A percentile compares a stretch with the other conserved stretches of the same genome.
phyloP scores from a whole-genome alignment of 2,113 vertebrate species.

The Corythornis madagascariensis region DNA sequence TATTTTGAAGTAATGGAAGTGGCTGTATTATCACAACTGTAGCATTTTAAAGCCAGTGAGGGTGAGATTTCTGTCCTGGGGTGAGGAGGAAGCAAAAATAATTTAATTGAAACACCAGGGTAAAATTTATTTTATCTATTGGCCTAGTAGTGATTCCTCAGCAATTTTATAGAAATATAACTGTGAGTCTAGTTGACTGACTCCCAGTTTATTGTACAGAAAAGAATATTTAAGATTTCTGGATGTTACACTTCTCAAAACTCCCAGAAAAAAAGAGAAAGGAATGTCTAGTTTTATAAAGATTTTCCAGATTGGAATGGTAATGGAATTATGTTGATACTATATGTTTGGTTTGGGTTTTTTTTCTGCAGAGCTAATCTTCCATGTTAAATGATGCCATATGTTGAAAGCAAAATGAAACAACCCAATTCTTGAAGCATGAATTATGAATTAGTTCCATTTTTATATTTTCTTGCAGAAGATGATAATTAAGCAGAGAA shows the following conservation, averaged over 20 bases:
- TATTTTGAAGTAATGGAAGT: too few relatives aligned
- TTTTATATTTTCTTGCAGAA: slow-evolving; percentile 22
- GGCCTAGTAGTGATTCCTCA: background rate
- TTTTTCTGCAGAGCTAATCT: background rate
- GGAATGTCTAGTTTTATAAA: background rate
- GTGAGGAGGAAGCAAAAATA: background rate
- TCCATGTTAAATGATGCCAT: slow-evolving; percentile 8
- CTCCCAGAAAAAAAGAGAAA: background rate
- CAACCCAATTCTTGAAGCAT: background rate
- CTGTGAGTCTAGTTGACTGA: background rate
- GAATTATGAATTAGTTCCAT: slow-evolving; percentile 43
- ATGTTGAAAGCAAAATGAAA: slow-evolving; percentile 37
- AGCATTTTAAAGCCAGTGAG: background rate
- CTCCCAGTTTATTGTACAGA: background rate
- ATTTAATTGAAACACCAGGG: background rate
- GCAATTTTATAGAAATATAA: background rate
- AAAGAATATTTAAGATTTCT: background rate
- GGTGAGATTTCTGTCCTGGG: background rate
- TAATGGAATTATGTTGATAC: background rate
- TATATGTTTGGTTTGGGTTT: background rate
- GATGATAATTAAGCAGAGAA: background rate
- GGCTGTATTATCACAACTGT: background rate
- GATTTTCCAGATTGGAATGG: background rate
- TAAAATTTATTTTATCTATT: background rate
- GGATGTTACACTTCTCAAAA: background rate